These are phyloP conservation scores for Lasiurus cinereus DNA, from an alignment of 2,113 vertebrate genomes.

Conservation along the genomic window DNA sequence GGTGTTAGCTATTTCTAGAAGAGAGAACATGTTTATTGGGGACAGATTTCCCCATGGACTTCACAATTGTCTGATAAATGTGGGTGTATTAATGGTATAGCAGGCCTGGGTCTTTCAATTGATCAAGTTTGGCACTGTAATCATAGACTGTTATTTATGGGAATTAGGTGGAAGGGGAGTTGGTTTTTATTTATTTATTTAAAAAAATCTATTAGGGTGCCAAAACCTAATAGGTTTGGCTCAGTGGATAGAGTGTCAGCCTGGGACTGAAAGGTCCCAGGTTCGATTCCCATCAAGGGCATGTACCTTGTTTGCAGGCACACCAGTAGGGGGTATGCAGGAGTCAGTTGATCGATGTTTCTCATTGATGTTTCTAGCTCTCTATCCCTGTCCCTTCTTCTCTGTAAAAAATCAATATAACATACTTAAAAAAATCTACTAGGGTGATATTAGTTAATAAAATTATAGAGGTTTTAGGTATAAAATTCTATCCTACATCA, in stretches of 20 bases:
- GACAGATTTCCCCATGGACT: neutral
- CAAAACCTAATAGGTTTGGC: too few species aligned
- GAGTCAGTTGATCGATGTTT: too few species aligned
- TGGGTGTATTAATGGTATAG: neutral
- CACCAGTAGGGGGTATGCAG: too few species aligned
- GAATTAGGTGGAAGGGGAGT: neutral
- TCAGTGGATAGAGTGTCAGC: too few species aligned
- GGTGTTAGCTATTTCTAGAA: neutral
- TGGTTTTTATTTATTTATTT: neutral
- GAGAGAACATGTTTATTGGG: neutral
- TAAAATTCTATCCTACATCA: neutral
- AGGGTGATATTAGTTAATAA: neutral
- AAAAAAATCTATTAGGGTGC: neutral
- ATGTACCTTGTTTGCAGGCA: too few species aligned
- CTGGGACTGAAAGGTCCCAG: too few species aligned
- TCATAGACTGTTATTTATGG: neutral
- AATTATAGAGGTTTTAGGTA: neutral
- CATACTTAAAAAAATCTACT: neutral
- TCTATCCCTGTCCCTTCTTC: too few species aligned
- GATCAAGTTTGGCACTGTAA: neutral
- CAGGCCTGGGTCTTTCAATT: neutral
- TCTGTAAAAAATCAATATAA: too few species aligned
- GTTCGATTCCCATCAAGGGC: too few species aligned
- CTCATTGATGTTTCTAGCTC: too few species aligned
- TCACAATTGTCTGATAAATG: neutral